phyloP scores from a whole-genome alignment of 2,888 invertebrate species.

The Willowsia nigromaculata region DNA sequence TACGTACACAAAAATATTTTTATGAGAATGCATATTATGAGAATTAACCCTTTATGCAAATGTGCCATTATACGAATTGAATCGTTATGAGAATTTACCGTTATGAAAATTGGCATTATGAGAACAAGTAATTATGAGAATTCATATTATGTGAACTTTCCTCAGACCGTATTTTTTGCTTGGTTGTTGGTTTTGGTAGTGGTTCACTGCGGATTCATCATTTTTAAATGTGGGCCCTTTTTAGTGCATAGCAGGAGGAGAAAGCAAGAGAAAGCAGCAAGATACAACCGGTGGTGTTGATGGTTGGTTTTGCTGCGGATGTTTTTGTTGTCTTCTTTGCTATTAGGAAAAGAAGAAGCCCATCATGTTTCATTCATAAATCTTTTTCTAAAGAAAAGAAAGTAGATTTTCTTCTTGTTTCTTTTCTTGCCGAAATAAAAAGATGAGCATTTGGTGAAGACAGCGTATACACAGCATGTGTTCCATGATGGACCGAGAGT shows the following conservation, averaged over 20 bases:
- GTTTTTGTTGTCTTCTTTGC: slow-evolving; percentile 33
- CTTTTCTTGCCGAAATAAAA: background rate
- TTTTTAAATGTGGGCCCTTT: slow-evolving; percentile 35
- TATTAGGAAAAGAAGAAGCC: slow-evolving; percentile 17
- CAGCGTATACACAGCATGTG: background rate
- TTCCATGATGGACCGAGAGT: slow-evolving; percentile 21
- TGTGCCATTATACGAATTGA: no score
- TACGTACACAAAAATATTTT: no score
- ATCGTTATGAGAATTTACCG: no score
- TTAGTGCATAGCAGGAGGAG: background rate
- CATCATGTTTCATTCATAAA: slow-evolving; percentile 51
- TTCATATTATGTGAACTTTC: no score
- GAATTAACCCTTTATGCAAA: no score
- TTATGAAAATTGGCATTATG: no score
- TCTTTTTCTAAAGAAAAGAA: background rate
- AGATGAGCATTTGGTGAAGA: slow-evolving; percentile 24
- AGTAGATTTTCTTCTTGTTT: background rate
- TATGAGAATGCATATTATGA: no score
- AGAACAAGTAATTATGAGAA: no score
- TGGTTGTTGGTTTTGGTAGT: background rate
- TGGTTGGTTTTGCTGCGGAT: slow-evolving; percentile 15
- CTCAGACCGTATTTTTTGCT: background rate
- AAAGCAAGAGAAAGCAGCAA: background rate
- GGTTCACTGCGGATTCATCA: slow-evolving; percentile 42
- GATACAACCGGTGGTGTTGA: slow-evolving; percentile 42